Conservation (phyloP, 2,797 vertebrate species). For the Ciconia nigra region DNA sequence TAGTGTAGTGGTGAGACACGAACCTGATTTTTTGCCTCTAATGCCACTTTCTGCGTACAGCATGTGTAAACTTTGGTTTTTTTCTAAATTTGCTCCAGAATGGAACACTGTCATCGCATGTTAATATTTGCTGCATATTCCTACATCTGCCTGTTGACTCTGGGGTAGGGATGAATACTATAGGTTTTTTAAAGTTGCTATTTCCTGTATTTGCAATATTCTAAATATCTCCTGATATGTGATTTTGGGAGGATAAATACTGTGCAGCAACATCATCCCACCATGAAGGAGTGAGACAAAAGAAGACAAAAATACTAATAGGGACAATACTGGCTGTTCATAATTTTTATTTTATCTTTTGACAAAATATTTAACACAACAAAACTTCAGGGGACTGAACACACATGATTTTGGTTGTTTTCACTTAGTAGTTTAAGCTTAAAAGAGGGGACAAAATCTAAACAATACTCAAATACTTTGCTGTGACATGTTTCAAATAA, state of each 20-base stretch:
- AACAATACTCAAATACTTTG: neutral
- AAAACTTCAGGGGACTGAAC: neutral
- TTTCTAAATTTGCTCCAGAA: neutral
- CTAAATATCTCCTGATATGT: neutral
- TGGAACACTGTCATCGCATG: fast-evolving
- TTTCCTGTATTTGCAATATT: neutral
- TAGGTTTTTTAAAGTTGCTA: neutral
- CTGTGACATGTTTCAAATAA: neutral
- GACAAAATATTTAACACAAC: neutral
- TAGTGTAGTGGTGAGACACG: neutral
- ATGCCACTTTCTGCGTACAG: neutral
- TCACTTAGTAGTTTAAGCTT: neutral
- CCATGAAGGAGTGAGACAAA: neutral
- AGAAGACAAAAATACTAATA: neutral
- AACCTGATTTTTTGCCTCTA: neutral
- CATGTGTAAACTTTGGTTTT: neutral
- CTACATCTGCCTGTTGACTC: neutral
- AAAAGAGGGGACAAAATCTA: neutral
- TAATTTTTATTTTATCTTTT: neutral
- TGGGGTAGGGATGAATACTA: neutral
- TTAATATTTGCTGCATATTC: neutral
- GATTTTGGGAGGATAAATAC: neutral
- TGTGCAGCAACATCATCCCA: neutral
- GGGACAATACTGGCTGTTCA: fast-evolving
- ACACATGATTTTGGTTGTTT: neutral